Evolutionary conservation across 2,797 vertebrate species (phyloP), one percentile per base, ranked within the genome.

Genomic region (Mionectes olivaceus): DNA sequence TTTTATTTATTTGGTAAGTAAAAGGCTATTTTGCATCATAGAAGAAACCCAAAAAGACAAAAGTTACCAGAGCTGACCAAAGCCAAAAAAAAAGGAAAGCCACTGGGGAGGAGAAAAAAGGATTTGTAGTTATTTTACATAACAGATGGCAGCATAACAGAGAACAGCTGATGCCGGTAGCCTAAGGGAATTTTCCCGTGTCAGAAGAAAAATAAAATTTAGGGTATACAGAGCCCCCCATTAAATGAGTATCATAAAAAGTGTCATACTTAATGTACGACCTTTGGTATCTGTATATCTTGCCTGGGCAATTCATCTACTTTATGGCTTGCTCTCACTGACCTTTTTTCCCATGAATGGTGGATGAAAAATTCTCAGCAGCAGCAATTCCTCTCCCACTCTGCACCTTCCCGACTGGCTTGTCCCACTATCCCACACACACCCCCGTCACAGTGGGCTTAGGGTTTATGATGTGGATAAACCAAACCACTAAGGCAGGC

Each of bases 131-230:
- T 94, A 91, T 94, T 97, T 93, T 93, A 77, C 85, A 77, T 95
- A 97, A 90, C 95, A 96, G 91, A 95, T 94, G 95, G 92, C 92
- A 94, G 74, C 60, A 67, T 95, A 96, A 94, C 94, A 91, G 77
- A 94, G 94, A 96, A 77, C 93, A 96, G 95, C 92, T 96, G 94
- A 96, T 90, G 87, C 25, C 96, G 77, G 63, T 86, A 70, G 79
- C 96, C 91, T 70, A 86, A 60, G 79, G 93, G 85, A 83, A 69
- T 93, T 94, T 92, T 92, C 52, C 55, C 0, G 27, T 79, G 92
- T 94, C 79, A 86, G 63, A 93, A 95, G 37, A 79, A 95, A 89
- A 96, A 84, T 74, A 91, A 93, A 94, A 93, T 94, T 75, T 93
- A 90, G 87, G 49, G 73, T 88, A 84, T 60, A 84, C 33, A 89